These are phyloP conservation scores for Dinocampus coccinellae DNA, from an alignment of 2,888 invertebrate species.

Conservation along the genomic window DNA sequence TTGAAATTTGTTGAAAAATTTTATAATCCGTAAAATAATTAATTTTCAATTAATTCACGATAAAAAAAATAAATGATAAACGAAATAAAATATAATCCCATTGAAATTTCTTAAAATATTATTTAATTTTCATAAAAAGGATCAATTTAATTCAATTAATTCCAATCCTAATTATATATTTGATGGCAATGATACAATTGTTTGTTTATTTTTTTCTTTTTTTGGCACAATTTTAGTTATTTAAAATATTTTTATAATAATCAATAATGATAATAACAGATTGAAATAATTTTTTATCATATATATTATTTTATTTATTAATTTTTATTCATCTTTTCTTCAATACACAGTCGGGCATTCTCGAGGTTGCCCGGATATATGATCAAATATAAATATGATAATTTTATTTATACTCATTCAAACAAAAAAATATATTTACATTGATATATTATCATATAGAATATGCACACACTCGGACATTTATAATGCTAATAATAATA, in stretches of 20 bases:
- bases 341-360: background rate
- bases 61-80: no score
- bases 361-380: background rate
- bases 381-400: background rate
- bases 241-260: background rate
- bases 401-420: background rate
- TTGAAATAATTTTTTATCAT: background rate
- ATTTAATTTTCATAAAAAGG: no score
- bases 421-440: conserved; percentile 25
- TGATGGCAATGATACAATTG: no score
- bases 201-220: no score
- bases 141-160: no score
- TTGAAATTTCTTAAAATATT: no score
- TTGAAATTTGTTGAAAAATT: no score
- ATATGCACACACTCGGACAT: conserved; percentile 17
- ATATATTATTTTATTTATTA: background rate
- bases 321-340: background rate
- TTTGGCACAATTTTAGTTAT: background rate
- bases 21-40: conserved; percentile 8
- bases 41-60: background rate
- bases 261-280: background rate
- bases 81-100: no score
- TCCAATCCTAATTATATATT: no score
- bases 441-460: conserved; percentile 9
- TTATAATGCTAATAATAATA: background rate